These are phyloP conservation scores for Pocota personata DNA, from an alignment of 2,888 invertebrate species.

Conservation along the genomic window DNA sequence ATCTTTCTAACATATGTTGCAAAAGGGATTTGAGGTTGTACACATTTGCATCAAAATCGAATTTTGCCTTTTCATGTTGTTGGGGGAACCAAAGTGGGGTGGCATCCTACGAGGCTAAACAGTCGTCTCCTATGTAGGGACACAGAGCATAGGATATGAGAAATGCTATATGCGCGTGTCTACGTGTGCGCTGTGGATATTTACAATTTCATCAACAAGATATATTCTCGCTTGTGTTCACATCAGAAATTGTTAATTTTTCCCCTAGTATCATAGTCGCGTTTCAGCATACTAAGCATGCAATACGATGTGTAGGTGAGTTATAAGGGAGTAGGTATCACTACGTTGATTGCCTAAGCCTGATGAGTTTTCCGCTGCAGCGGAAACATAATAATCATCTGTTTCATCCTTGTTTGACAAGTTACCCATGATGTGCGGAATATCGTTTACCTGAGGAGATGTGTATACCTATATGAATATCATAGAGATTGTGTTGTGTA, in stretches of 20 bases:
- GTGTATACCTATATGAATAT: background rate
- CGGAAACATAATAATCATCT: conserved; percentile 57
- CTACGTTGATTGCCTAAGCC: conserved; percentile 39
- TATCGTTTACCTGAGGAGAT: conserved; percentile 53
- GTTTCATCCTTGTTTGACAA: conserved; percentile 65
- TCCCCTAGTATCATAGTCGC: background rate
- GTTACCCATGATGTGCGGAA: conserved; percentile 29
- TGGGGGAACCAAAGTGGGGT: background rate
- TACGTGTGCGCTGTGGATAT: conserved; percentile 5
- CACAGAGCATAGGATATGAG: background rate
- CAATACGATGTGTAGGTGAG: background rate
- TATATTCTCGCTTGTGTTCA: conserved; percentile 37
- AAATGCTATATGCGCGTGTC: background rate
- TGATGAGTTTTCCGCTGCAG: conserved; percentile 57
- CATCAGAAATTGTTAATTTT: conserved; percentile 61
- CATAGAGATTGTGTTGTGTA: conserved; percentile 22
- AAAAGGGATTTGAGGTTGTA: conserved; percentile 63
- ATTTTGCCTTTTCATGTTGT: conserved; percentile 52
- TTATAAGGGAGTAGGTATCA: background rate
- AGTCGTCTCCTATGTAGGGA: conserved; percentile 10
- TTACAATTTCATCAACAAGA: conserved; percentile 47
- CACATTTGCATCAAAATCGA: conserved; percentile 72
- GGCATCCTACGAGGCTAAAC: conserved; percentile 4
- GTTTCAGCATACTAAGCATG: conserved; percentile 35
- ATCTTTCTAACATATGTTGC: conserved; percentile 63